Base-by-base conservation (phyloP, 2,113 vertebrate genomes). In the Odontophorus gujanensis region DNA sequence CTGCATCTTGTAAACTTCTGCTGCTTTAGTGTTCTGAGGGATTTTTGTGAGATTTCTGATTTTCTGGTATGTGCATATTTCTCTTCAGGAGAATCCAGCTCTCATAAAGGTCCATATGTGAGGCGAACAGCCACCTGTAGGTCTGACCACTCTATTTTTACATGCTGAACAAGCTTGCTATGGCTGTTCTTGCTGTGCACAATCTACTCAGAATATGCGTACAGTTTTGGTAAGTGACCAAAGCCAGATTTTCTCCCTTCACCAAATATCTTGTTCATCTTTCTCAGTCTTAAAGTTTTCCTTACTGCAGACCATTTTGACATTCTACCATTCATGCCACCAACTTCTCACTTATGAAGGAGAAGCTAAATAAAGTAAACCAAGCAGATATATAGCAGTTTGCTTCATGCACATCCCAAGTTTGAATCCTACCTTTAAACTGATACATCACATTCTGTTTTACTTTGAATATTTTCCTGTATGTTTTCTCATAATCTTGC, bases 281-380 rank as follows among this genome's bases (percentile, higher is more conserved):
- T 85, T 14, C 38, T 76, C 53, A 57, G 16, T 34, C 28, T 79
- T 68, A 21, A 4, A 55, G 15, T 82, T 85, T 73, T 57, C 53
- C 26, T 43, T 66, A 51, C 40, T 80, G 53, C 34, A 87, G 51
- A 73, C 17, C 36, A 57, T 0, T 0, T 1, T 55, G 28, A 32
- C 14, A 32, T 85, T 75, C 66, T 61, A 71, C 38, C 34, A 40
- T 72, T 87, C 21, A 21, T 30, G 43, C 9, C 17, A 68, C 43
- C 32, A 50, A 5, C 30, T 72, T 83, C 73, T 68, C 34, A 65
- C 22, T 74, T 74, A 34, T 1, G 4, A 91, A 77, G 24, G 5
- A 81, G 53, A 83, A 81, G 48, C 1, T 6, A 59, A 81, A 48
- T 47, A 17, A 58, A 87, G 36, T 65, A 59, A 38, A n/a, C 45